phyloP scores from a whole-genome alignment of 2,888 invertebrate genomes.

The Eristalinus aeneus region DNA sequence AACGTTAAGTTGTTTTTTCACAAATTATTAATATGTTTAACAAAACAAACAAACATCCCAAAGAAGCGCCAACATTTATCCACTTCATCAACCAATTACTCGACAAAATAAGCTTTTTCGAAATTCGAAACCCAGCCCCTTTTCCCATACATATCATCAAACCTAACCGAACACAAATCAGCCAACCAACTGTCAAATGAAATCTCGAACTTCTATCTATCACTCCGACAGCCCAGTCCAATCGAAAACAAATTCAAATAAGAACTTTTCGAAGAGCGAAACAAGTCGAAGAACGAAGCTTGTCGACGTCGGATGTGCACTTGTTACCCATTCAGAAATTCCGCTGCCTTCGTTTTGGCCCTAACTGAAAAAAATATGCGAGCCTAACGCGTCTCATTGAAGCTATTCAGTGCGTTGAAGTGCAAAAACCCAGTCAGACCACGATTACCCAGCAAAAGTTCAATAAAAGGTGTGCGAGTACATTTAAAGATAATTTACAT shows the following conservation, averaged over 20 bases:
- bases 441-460: slow-evolving; percentile 22
- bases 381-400: slow-evolving; percentile 17
- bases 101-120: background rate
- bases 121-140: slow-evolving; percentile 9
- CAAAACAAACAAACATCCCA: slow-evolving; percentile 19
- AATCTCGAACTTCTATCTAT: slow-evolving; percentile 6
- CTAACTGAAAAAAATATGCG: slow-evolving; percentile 14
- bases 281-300: slow-evolving; percentile 68
- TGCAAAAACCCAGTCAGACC: slow-evolving; percentile 9
- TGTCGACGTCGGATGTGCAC: slow-evolving; percentile 70
- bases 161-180: background rate
- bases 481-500: slow-evolving; percentile 3
- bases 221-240: background rate
- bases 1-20: too few relatives aligned
- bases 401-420: slow-evolving; percentile 23
- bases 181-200: slow-evolving; percentile 46
- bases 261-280: slow-evolving; percentile 67
- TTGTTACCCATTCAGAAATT: slow-evolving; percentile 55
- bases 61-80: background rate
- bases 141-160: slow-evolving; percentile 1
- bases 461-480: slow-evolving; percentile 54
- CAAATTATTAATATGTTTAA: background rate
- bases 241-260: slow-evolving; percentile 59
- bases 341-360: slow-evolving; percentile 47
- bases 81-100: slow-evolving; percentile 15